Base-by-base conservation (phyloP, 2,113 vertebrate species). In the Cepphus grylle region DNA sequence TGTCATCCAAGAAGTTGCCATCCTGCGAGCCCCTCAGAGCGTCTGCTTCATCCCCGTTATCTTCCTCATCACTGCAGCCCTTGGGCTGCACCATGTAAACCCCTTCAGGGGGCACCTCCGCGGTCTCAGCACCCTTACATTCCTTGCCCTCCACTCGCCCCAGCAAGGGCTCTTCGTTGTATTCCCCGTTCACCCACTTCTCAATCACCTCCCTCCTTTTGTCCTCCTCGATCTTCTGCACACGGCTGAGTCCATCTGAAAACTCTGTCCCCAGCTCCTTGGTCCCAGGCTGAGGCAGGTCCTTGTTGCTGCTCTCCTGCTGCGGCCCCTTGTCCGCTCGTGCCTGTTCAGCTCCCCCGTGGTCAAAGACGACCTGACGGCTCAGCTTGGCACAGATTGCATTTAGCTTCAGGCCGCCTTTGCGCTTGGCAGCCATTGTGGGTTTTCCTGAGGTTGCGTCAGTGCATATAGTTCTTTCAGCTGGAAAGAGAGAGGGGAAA, bases 301-400 rank as follows among this genome's bases (percentile, higher is more conserved):
- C 99, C 86, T 98, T 98, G 97, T 98, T 98, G 53, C 98, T 97
- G 97, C 98, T 98, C 73, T 99, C 99, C 23, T 98, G 92, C 77
- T 98, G 98, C 47, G 90, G 62, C 38, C 98, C 98, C 43, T 97
- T 98, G 95, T 99, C 99, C 6, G 97, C 98, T 43, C 98, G 98
- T 0, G 97, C 98, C 69, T 98, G 98, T 91, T 99, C 98, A 40
- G 99, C 98, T 81, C 88, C 97, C 86, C 98, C 98, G 94, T 98
- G 98, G 97, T 99, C 99, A 12, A 99, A 99, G 95, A 99, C 99
- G 89, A 99, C 99, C 98, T 99, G 99, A 95, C 99, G 99, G 98
- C 99, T 99, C 97, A 99, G 98, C 99, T 99, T 99, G 99, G 99
- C 99, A 97, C 99, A 99, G 98, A 99, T 99, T 92, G 99, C 99